A percentile compares a stretch with the other conserved stretches of the same genome.
phyloP scores from a whole-genome alignment of 2,888 invertebrate genomes.

The Mythimna vitellina region DNA sequence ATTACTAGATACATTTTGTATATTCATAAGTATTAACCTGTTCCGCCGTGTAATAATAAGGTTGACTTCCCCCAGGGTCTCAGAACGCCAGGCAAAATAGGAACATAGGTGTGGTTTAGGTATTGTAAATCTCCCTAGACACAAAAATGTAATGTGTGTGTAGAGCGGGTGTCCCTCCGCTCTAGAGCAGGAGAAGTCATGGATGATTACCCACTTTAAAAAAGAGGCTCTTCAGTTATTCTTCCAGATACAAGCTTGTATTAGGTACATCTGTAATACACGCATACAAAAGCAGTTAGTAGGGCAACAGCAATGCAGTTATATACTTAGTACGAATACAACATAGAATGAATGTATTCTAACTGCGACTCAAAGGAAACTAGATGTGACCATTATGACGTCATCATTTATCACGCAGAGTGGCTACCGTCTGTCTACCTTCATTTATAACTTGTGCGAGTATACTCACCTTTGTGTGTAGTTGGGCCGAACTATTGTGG shows the following conservation, averaged over 20 bases:
- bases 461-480: not conserved
- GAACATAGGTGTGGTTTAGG: too few relatives aligned
- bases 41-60: too few relatives aligned
- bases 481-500: not conserved
- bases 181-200: too few relatives aligned
- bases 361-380: slow-evolving; percentile 28
- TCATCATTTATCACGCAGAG: slow-evolving; percentile 50
- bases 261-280: not conserved
- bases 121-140: too few relatives aligned
- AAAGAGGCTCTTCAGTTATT: not conserved
- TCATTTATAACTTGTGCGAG: slow-evolving; percentile 30
- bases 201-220: too few relatives aligned
- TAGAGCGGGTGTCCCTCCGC: too few relatives aligned
- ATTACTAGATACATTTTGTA: too few relatives aligned
- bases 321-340: not conserved
- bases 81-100: too few relatives aligned
- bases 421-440: slow-evolving; percentile 22
- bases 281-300: not conserved
- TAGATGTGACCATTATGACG: slow-evolving; percentile 29
- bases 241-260: not conserved
- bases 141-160: too few relatives aligned
- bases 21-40: too few relatives aligned
- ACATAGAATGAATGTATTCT: slow-evolving; percentile 6
- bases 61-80: too few relatives aligned
- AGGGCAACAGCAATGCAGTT: not conserved